These are phyloP conservation scores for Ceratosolen fusciceps DNA, from an alignment of 1,140 invertebrate species.

Conservation along the genomic window DNA sequence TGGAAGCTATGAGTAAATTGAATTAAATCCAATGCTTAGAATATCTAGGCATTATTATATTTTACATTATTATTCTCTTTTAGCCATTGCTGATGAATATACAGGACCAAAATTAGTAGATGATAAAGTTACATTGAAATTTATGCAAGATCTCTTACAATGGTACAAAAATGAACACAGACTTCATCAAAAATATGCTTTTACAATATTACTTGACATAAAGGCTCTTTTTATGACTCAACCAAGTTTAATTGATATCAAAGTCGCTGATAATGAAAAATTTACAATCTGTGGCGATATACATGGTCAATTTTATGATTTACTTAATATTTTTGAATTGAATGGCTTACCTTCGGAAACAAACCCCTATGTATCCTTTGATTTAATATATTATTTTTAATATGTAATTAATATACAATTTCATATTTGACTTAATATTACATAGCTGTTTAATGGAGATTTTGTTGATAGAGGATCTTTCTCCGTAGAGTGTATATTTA, in stretches of 20 bases:
- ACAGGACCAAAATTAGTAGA: slow-evolving; percentile 91
- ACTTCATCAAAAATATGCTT: slow-evolving; percentile 97
- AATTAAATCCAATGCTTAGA: neutral
- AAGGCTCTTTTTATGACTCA: slow-evolving; percentile 87
- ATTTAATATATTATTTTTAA: slow-evolving; percentile 30
- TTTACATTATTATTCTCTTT: slow-evolving; percentile 50
- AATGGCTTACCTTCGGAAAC: slow-evolving; percentile 95
- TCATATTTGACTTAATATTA: slow-evolving; percentile 58
- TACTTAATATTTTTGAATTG: slow-evolving; percentile 97
- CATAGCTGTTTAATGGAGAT: slow-evolving; percentile 95
- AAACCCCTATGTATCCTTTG: slow-evolving; percentile 93
- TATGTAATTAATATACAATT: neutral
- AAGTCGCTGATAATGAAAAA: slow-evolving; percentile 88
- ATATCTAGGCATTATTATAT: neutral
- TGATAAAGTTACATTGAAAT: slow-evolving; percentile 87
- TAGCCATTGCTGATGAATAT: slow-evolving; percentile 96
- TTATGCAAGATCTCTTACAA: slow-evolving; percentile 90
- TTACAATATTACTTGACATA: slow-evolving; percentile 95
- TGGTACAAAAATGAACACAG: slow-evolving; percentile 93
- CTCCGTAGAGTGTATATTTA: slow-evolving; percentile 99
- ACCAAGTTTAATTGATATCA: slow-evolving; percentile 92
- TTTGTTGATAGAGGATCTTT: slow-evolving; percentile 99
- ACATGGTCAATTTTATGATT: slow-evolving; percentile 98
- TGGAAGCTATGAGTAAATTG: slow-evolving; percentile 90
- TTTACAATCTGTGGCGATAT: slow-evolving; percentile 99